These are phyloP conservation scores for Labroides dimidiatus DNA, from an alignment of 2,797 vertebrate genomes.

Conservation along the genomic window DNA sequence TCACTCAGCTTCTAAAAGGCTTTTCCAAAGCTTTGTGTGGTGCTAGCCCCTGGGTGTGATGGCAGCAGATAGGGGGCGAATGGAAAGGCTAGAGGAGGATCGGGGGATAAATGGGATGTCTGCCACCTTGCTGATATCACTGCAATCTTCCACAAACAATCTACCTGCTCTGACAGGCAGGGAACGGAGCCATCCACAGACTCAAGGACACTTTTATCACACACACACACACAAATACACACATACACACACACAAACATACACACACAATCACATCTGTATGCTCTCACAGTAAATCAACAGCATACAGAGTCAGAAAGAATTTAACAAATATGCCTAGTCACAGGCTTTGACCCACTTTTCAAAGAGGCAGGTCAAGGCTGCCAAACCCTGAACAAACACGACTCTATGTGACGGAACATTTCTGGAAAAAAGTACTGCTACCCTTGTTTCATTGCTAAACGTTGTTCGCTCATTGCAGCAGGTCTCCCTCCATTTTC, in stretches of 20 bases:
- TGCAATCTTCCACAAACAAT: slow-evolving; percentile 67
- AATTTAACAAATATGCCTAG: slow-evolving; percentile 38
- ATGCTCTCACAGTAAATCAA: slow-evolving; percentile 3
- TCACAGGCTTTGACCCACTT: slow-evolving; percentile 37
- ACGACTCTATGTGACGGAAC: background rate
- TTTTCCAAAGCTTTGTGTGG: slow-evolving; percentile 63
- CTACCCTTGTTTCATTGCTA: no score
- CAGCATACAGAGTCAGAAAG: slow-evolving; percentile 15
- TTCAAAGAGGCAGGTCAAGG: slow-evolving; percentile 33
- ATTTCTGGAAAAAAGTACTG: background rate
- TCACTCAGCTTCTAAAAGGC: slow-evolving; percentile 63
- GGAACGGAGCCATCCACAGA: slow-evolving; percentile 19
- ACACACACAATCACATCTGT: background rate
- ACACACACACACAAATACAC: background rate
- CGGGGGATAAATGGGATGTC: slow-evolving; percentile 62
- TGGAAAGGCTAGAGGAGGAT: slow-evolving; percentile 59
- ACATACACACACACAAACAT: background rate
- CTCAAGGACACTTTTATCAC: slow-evolving; percentile 54
- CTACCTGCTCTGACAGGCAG: slow-evolving; percentile 45
- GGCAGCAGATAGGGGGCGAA: slow-evolving; percentile 65
- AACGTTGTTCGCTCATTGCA: no score
- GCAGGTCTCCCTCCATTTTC: no score
- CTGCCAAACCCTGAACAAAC: slow-evolving; percentile 9
- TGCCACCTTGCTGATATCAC: slow-evolving; percentile 69
- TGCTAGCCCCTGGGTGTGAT: slow-evolving; percentile 64